Evolutionary conservation across 2,888 invertebrate species (phyloP).

Genomic region (Anarsia innoxiella): DNA sequence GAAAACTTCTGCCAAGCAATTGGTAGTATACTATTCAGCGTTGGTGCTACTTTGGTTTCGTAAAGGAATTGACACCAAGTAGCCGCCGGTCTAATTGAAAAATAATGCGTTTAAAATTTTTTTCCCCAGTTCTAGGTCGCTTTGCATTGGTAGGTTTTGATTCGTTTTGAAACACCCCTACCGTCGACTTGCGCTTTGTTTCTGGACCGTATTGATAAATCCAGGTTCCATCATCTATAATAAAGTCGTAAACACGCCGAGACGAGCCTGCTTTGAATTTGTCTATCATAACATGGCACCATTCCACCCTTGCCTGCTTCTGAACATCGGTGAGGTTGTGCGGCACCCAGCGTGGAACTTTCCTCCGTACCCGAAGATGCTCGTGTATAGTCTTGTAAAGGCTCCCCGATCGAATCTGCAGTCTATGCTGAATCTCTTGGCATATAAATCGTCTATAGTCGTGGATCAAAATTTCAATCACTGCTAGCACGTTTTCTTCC

Average conservation of each 20-base stretch:
- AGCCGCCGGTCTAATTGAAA: conserved; percentile 12
- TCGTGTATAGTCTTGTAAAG: too few relatives aligned
- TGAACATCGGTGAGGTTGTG: too few relatives aligned
- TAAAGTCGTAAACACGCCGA: conserved; percentile 7
- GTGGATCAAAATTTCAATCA: too few relatives aligned
- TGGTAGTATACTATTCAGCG: conserved; percentile 8
- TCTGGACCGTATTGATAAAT: conserved; percentile 12
- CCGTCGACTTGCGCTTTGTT: conserved; percentile 10
- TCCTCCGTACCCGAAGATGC: too few relatives aligned
- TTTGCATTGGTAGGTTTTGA: conserved; percentile 13
- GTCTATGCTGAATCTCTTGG: too few relatives aligned
- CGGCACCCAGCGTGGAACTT: too few relatives aligned
- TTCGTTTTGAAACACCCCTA: conserved; percentile 9
- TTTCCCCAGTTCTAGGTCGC: conserved; percentile 11
- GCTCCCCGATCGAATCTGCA: too few relatives aligned
- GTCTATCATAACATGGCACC: conserved; percentile 1
- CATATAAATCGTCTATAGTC: too few relatives aligned
- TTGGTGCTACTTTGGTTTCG: conserved; percentile 10
- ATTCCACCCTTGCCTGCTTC: too few relatives aligned
- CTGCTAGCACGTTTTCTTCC: too few relatives aligned
- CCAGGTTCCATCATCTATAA: too few relatives aligned
- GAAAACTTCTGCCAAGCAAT: conserved; percentile 13
- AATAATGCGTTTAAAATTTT: conserved; percentile 15
- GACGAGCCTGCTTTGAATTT: conserved; percentile 10
- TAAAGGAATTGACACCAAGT: conserved; percentile 14